phyloP scores from a whole-genome alignment of 2,797 vertebrate genomes.

The Oreochromis grahami region DNA sequence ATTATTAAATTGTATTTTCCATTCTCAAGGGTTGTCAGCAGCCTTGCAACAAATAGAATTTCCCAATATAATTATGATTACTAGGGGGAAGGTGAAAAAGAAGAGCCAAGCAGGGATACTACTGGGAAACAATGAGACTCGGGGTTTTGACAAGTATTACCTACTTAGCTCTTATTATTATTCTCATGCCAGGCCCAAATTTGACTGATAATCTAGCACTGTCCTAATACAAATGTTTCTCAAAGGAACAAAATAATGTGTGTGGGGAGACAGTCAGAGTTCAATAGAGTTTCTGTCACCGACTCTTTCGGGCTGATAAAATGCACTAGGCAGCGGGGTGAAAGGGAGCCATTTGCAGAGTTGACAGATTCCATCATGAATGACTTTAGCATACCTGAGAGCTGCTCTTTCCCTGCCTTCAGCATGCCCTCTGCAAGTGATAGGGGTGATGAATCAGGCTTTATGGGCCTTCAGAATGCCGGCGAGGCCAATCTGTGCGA shows the following conservation, averaged over 20 bases:
- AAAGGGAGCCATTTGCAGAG: constrained; percentile 70
- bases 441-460: constrained; percentile 73
- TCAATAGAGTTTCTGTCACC: constrained; percentile 72
- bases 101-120: constrained; percentile 8
- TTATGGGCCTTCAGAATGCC: constrained; percentile 72
- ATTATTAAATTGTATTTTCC: constrained; percentile 69
- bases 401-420: constrained; percentile 59
- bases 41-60: constrained; percentile 66
- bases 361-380: constrained; percentile 78
- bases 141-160: background rate
- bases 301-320: constrained; percentile 66
- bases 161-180: constrained; percentile 14
- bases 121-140: background rate
- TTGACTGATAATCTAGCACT: constrained; percentile 43
- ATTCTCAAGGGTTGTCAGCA: constrained; percentile 56
- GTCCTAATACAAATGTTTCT: constrained; percentile 52
- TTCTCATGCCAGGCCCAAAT: constrained; percentile 11
- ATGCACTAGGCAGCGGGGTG: constrained; percentile 56
- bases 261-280: constrained; percentile 70
- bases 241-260: constrained; percentile 59
- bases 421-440: constrained; percentile 62
- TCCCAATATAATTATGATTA: constrained; percentile 63
- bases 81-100: constrained; percentile 44
- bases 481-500: constrained; percentile 70
- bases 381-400: constrained; percentile 76